Percentiles rank a stretch among this genome's conserved stretches.
Evolutionary conservation across 2,797 vertebrate species (phyloP).

Genomic region (Sebastiscus albofasciatus): DNA sequence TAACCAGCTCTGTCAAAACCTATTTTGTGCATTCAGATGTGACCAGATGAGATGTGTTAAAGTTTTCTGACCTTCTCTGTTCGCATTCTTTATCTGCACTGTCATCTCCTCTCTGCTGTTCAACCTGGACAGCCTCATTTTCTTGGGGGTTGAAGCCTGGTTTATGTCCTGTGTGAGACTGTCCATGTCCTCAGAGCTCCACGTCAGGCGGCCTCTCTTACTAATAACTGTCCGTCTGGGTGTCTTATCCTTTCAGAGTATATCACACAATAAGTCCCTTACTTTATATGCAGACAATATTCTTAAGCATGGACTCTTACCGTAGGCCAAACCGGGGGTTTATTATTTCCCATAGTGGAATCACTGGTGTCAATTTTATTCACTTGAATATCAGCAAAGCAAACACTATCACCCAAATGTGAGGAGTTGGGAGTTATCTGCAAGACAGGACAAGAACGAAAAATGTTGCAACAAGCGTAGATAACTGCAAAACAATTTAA

Average conservation of each 20-base stretch:
- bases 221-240: slow-evolving; percentile 62
- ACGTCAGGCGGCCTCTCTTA: slow-evolving; percentile 59
- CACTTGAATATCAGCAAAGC: slow-evolving; percentile 69
- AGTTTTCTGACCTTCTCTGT: slow-evolving; percentile 57
- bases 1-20: neutral
- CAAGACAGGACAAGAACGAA: neutral
- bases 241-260: slow-evolving; percentile 68
- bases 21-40: neutral
- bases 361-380: slow-evolving; percentile 65
- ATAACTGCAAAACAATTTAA: neutral
- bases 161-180: slow-evolving; percentile 47
- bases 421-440: slow-evolving; percentile 69
- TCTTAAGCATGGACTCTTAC: slow-evolving; percentile 56
- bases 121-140: slow-evolving; percentile 60
- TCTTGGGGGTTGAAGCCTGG: slow-evolving; percentile 69
- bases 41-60: neutral
- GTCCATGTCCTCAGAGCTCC: slow-evolving; percentile 72
- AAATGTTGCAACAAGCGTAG: neutral
- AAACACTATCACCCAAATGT: slow-evolving; percentile 63
- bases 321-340: slow-evolving; percentile 63
- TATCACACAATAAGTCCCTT: neutral
- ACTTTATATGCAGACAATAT: neutral
- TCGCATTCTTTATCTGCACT: slow-evolving; percentile 55
- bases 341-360: slow-evolving; percentile 11
- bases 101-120: slow-evolving; percentile 67